Conservation (phyloP, 2,797 vertebrate species). For the Choloepus didactylus region DNA sequence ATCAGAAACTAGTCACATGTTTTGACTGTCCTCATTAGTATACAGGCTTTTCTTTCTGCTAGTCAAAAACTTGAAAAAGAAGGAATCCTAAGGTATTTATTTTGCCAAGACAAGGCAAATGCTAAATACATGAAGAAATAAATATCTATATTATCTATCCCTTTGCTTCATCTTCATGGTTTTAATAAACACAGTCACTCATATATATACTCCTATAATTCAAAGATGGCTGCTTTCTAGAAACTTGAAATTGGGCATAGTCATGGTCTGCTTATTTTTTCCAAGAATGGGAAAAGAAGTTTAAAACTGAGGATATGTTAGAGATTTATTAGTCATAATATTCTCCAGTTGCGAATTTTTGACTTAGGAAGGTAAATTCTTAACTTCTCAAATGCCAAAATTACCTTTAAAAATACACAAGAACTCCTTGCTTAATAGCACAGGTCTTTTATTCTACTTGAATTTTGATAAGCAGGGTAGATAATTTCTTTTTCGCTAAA, state of each 20-base stretch:
- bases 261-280: not conserved
- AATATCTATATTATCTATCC: not conserved
- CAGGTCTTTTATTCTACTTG: not conserved
- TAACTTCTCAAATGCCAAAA: conserved; percentile 2
- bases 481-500: not conserved
- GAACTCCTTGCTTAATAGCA: not conserved
- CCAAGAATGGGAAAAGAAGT: not conserved
- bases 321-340: not conserved
- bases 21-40: not conserved
- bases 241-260: conserved; percentile 2
- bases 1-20: not conserved
- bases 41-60: conserved; percentile 46
- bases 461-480: not conserved
- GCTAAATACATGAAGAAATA: not conserved
- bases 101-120: conserved; percentile 66
- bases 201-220: not conserved
- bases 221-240: not conserved
- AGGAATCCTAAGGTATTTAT: not conserved
- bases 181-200: not conserved
- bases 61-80: conserved; percentile 34
- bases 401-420: not conserved
- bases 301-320: not conserved
- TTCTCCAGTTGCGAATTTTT: not conserved
- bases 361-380: not conserved
- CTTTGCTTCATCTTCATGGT: not conserved